phyloP scores from a whole-genome alignment of 2,113 vertebrate species.

The Tetrax tetrax region DNA sequence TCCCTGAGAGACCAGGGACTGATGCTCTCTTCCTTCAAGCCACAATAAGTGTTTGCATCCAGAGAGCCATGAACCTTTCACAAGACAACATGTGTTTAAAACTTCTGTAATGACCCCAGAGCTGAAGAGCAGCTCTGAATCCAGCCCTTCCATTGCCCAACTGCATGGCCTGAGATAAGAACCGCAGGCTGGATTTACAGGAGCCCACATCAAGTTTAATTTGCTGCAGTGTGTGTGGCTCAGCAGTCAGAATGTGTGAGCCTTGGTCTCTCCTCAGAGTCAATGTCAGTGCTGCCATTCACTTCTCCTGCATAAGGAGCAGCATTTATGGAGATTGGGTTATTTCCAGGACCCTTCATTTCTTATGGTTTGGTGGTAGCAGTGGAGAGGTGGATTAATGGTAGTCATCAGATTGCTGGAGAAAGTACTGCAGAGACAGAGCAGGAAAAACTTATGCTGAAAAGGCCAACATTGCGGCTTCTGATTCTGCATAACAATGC shows the following conservation, averaged over 20 bases:
- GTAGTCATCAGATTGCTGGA: not conserved
- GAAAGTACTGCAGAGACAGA: not conserved
- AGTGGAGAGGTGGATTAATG: not conserved
- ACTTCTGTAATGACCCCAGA: not conserved
- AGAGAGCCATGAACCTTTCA: not conserved
- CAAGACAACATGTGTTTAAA: not conserved
- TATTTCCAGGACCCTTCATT: not conserved
- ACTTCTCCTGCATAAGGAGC: accelerated
- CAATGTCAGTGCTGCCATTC: not conserved
- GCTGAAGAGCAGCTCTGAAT: not conserved
- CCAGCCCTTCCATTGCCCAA: not conserved
- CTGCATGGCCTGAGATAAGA: not conserved
- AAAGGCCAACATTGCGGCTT: not conserved
- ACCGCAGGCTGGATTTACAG: not conserved
- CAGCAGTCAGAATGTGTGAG: not conserved
- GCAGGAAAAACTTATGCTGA: not conserved
- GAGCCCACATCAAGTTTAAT: not conserved
- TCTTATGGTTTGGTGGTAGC: not conserved
- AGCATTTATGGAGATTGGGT: not conserved
- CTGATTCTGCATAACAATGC: not conserved
- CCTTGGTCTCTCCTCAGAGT: not conserved
- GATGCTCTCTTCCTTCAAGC: not conserved
- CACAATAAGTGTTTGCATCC: not conserved
- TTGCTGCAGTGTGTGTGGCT: not conserved
- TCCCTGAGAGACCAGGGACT: not conserved